Conservation (phyloP, 1,140 invertebrate genomes). For the Lethrus apterus region DNA sequence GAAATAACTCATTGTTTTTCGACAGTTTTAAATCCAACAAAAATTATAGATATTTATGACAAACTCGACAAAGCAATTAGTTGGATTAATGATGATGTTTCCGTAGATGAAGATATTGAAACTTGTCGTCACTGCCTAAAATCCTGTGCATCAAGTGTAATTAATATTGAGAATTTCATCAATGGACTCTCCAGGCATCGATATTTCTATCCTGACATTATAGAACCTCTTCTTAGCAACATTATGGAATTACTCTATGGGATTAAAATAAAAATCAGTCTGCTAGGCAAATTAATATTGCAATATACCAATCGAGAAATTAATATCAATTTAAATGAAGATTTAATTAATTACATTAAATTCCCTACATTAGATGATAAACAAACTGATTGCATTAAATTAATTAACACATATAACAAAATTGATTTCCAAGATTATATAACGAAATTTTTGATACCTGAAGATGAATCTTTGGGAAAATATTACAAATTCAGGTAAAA, state of each 20-base stretch:
- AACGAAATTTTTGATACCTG: slow-evolving; percentile 24
- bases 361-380: slow-evolving; percentile 42
- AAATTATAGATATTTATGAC: slow-evolving; percentile 10
- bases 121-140: no score
- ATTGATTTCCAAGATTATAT: slow-evolving; percentile 38
- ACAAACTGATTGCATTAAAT: slow-evolving; percentile 38
- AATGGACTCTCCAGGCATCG: slow-evolving; percentile 39
- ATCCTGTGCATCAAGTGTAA: not conserved
- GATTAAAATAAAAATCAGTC: slow-evolving; percentile 44
- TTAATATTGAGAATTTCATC: slow-evolving; percentile 10
- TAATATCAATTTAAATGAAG: slow-evolving; percentile 23
- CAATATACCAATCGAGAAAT: slow-evolving; percentile 17
- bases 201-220: slow-evolving; percentile 58
- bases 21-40: slow-evolving; percentile 24
- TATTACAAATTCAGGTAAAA: slow-evolving; percentile 5
- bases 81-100: no score
- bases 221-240: slow-evolving; percentile 52
- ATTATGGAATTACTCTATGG: slow-evolving; percentile 54
- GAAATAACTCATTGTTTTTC: slow-evolving; percentile 25
- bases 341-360: slow-evolving; percentile 40
- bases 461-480: not conserved
- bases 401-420: slow-evolving; percentile 42
- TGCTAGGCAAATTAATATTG: slow-evolving; percentile 38
- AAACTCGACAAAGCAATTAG: slow-evolving; percentile 2
- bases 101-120: no score